Evolutionary conservation across 2,113 vertebrate species (phyloP).

Genomic region (Mastomys coucha): DNA sequence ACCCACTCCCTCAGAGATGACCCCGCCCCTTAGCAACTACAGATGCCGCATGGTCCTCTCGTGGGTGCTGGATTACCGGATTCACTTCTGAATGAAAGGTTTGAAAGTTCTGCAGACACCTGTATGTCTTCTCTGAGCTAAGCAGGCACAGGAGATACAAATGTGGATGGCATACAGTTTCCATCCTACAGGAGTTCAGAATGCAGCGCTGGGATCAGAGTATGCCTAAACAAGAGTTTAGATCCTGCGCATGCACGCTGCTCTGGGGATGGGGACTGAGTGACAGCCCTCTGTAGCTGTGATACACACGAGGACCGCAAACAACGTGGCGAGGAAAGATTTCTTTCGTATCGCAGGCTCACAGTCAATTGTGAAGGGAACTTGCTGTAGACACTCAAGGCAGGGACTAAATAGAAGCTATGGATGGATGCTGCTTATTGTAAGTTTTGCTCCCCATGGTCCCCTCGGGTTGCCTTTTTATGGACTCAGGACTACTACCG

Average conservation of each 20-base stretch:
- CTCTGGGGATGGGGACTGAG: neutral
- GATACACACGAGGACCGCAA: neutral
- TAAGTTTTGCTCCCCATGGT: neutral
- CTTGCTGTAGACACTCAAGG: neutral
- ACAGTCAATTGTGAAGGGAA: neutral
- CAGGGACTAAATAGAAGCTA: neutral
- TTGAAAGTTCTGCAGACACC: neutral
- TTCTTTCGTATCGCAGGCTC: neutral
- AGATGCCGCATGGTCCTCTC: neutral
- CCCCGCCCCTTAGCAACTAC: neutral
- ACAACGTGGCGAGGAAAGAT: neutral
- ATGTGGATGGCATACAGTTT: neutral
- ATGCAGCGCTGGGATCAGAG: neutral
- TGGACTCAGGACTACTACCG: neutral
- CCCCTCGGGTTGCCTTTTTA: neutral
- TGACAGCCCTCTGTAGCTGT: neutral
- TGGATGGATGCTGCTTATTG: neutral
- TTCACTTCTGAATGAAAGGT: neutral
- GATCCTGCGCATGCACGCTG: neutral
- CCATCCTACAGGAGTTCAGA: neutral
- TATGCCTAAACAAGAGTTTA: neutral
- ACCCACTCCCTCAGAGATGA: too few relatives aligned
- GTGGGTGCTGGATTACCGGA: neutral
- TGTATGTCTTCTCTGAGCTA: neutral
- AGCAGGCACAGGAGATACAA: neutral